Evolutionary conservation across 2,888 invertebrate species (phyloP), one percentile per base, ranked within the genome.

Genomic region (Andrena flavipes): DNA sequence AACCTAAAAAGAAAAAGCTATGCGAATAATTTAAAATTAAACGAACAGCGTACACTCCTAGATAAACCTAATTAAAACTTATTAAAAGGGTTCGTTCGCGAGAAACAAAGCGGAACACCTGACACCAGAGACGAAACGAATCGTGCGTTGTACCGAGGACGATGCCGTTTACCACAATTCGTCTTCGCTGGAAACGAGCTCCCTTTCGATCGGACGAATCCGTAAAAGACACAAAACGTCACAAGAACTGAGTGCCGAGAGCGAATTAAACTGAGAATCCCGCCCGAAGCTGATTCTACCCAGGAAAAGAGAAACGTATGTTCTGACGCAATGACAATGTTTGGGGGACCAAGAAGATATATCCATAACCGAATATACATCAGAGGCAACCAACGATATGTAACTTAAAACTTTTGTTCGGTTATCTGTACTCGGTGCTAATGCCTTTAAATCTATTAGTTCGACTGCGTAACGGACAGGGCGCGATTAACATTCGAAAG

Each of bases 31-130:
- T 76, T 65, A 10, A 16, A 23, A 49, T 26, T 26, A 33, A 42
- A 29, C 2, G 60, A 76, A 56, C 59, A 63, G 63, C 20, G 13
- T 10, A 56, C 60, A 71, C 67, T 30, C 10, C n/a, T 35, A 48
- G 33, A 29, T 72, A 78, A 77, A 82, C 23, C 63, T 78, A 62
- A 71, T 69, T 72, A 78, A 75, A 84, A 84, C 33, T 59, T 70
- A 78, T 26, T 30, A 56, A 70, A 42, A 63, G 48, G 5, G 8
- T 42, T 8, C 56, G 23, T 20, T 54, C 20, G 2, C 54, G 30
- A 65, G 49, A 35, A 8, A 35, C 8, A 49, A 51, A 33, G 20
- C 7, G n/a, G 13, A 1, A 20, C 29, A 42, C n/a, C 42, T 29
- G 59, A 26, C 26, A 59, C 35, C 30, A 23, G 42, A n/a, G 26